Base-by-base conservation (phyloP, 2,888 invertebrate genomes). In the Lochmaea crataegi region DNA sequence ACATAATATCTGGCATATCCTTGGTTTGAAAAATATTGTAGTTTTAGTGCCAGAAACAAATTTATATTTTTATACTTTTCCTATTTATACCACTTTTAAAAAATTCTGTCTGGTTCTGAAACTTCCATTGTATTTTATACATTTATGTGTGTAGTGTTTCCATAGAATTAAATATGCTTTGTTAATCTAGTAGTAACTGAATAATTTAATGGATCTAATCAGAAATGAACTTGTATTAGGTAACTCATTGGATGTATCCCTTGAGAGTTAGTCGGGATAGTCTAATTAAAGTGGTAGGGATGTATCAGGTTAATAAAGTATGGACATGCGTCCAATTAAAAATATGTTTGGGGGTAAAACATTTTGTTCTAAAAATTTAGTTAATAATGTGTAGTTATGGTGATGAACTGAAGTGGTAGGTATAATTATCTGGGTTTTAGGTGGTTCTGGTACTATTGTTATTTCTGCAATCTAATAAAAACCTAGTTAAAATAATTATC, bases 161-260 rank as follows among this genome's bases (percentile, higher is more conserved):
- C 11, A 10, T 60, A 16, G 6, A 38, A n/a, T 32, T 38, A 60
- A 60, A 16, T 60, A 60, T 60, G 38, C 60, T 60, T 16, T 7
- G 14, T 32, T 38, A 32, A 60, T 60, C 60, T 60, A 60, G 38
- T 14, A 26, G 14, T 18, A 38, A 11, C 16, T 60, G n/a, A 38
- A 60, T 60, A 38, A 38, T 60, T 60, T 38, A 60, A 18, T 1
- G 4, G 7, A 4, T 5, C 32, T 58, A 60, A 38, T 60, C 60
- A 60, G 60, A n/a, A 60, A n/a, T 38, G 12, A 38, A 32, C n/a
- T 22, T 16, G 56, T 16, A 38, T 26, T 32, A 53, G 3, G 14
- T 58, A 32, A 32, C 58, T n/a, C 26, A 14, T 58, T 38, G 58
- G 58, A 60, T n/a, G n/a, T 53, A 38, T 38, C 60, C 16, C 60